Evolutionary conservation across 2,113 vertebrate genomes (phyloP).

Genomic region (Python bivittatus): DNA sequence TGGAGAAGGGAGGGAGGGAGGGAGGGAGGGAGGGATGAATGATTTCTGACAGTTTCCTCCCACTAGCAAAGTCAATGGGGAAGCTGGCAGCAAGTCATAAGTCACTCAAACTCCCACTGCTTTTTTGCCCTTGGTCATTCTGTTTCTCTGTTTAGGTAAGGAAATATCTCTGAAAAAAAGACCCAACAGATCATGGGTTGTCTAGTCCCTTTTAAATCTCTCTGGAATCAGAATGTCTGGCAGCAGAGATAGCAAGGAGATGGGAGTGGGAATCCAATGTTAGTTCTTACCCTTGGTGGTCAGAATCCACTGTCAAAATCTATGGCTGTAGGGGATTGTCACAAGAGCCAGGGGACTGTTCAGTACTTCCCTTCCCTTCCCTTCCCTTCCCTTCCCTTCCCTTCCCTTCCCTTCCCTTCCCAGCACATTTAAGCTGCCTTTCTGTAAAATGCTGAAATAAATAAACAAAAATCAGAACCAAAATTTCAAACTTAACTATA

Average conservation of each 20-base stretch:
- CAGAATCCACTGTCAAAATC: background rate
- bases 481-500: background rate
- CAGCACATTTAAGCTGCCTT: background rate
- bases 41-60: no score
- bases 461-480: background rate
- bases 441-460: background rate
- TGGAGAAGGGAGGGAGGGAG: no score
- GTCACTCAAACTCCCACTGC: no score
- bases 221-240: background rate
- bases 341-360: background rate
- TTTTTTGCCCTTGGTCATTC: no score
- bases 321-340: background rate
- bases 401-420: background rate
- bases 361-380: background rate
- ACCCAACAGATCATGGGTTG: no score
- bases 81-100: no score
- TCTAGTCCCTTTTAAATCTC: background rate
- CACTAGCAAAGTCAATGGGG: no score
- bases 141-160: no score
- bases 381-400: no score
- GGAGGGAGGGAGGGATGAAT: no score
- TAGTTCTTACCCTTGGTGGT: background rate
- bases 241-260: background rate
- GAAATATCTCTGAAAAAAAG: no score
- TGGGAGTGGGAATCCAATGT: background rate